Conservation (phyloP, 1,140 invertebrate species). For the Muscidifurax raptorellus region DNA sequence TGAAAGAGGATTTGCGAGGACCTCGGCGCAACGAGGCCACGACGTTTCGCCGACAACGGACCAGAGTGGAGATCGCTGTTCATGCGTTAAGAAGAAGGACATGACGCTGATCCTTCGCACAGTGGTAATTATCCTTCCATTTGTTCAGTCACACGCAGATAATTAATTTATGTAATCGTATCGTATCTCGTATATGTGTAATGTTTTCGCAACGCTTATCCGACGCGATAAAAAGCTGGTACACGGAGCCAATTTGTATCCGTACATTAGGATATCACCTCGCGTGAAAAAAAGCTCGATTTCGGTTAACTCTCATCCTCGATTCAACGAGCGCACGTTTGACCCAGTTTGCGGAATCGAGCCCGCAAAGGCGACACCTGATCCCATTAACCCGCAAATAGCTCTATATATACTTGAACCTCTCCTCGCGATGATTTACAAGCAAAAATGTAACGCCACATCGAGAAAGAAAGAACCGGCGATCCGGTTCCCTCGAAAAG, state of each 20-base stretch:
- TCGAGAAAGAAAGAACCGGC: not conserved
- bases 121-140: conserved; percentile 41
- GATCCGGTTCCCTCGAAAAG: conserved; percentile 34
- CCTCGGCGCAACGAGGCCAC: not conserved
- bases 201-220: not conserved
- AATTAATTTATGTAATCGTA: too few species aligned
- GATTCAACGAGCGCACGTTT: conserved; percentile 22
- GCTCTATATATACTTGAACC: too few species aligned
- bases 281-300: conserved; percentile 3
- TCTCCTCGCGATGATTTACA: conserved; percentile 15
- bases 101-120: conserved; percentile 62
- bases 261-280: not conserved
- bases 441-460: not conserved
- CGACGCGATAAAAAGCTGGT: too few species aligned
- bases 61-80: conserved; percentile 33
- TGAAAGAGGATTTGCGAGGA: not conserved
- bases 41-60: not conserved
- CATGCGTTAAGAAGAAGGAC: conserved; percentile 60
- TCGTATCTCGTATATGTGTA: too few species aligned
- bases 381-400: conserved; percentile 46
- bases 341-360: conserved; percentile 13
- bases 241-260: not conserved
- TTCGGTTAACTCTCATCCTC: conserved; percentile 9
- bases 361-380: conserved; percentile 31
- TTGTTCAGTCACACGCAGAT: too few species aligned